Evolutionary conservation across 2,797 vertebrate species (phyloP), one percentile per base, ranked within the genome.

Genomic region (Centropyge bicolor): DNA sequence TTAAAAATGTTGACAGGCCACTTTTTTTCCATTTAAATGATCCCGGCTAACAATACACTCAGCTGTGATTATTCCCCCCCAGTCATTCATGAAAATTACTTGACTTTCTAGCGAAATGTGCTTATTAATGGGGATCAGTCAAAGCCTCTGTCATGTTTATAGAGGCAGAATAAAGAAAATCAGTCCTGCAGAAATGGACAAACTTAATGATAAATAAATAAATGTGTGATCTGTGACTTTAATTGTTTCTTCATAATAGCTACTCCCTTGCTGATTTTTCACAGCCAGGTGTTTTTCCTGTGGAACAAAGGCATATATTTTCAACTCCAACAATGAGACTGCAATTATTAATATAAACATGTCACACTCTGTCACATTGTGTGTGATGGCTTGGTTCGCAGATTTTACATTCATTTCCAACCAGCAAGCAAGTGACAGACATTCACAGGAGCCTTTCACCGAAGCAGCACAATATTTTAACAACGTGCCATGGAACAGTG

Each of bases 1-100:
- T 86, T 71, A 8, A 41, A 85, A 74, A 74, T 49, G 56, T 79
- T 71, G 76, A 66, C 68, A 75, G 71, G 73, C 52, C 69, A 64
- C 27, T 2, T 78, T 78, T 85, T 74, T 86, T 69, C 46, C 41
- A 31, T 62, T 75, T 36, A n/a, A 73, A 83, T 85, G 4, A 73
- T 73, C 27, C 63, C 1, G 0, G 11, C 51, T 55, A 74, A 83
- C 52, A 81, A 4, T 36, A 64, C 48, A n/a, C 55, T 35, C 31
- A 13, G 22, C 73, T 60, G 36, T 64, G 65, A 79, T 78, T 74
- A 54, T 82, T 43, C 35, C 49, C 73, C 12, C 57, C 40, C 1
- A 49, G 87, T 72, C 71, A 62, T 63, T 81, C 40, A 41, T 55
- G 51, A 73, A 83, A 74, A 82, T 62, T 8, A 49, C 48, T 74